Base-by-base conservation (phyloP, 2,888 invertebrate genomes). In the Allacma fusca region DNA sequence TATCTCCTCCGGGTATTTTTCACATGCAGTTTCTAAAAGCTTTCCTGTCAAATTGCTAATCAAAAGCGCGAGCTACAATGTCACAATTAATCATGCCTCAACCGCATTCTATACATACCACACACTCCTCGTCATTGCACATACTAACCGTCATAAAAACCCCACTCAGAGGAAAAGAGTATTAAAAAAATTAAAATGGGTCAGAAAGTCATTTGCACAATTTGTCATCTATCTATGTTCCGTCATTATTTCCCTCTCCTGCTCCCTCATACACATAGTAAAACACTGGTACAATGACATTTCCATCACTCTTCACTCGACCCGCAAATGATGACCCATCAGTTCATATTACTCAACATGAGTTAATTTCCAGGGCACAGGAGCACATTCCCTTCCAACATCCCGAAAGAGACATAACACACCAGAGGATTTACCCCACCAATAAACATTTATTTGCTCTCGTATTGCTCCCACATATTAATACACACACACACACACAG, bases 151-250 rank as follows among this genome's bases (percentile, higher is more conserved):
- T 50, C n/a, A 34, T 34, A 34, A 34, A 34, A n/a, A 5, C 40
- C 50, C 50, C 16, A 16, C n/a, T n/a, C n/a, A 50, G 50, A 50
- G 50, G 50, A 50, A 50, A 50, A 50, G 19, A 50, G 16, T 13
- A 1, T 13, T 13, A 40, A 50, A 50, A 50, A 50, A 50, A 50
- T 50, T 50, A 50, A 50, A 50, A 50, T 50, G 50, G 50, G 50
- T 50, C 50, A 50, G n/a, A 50, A 50, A 50, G 50, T 50, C 50
- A 50, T 50, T 50, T 50, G 50, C 50, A 50, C 50, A 50, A 50
- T 50, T 50, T 50, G 50, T 50, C 50, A 50, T 50, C n/a, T 50
- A 50, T 50, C 34, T 34, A n/a, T n/a, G n/a, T n/a, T 9, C 4
- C 16, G 50, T 50, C 50, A 50, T 50, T 50, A 50, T 16, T 50